Evolutionary conservation across 2,113 vertebrate genomes (phyloP), one percentile per base, ranked within the genome.

Genomic region (Nycticryphes semicollaris): DNA sequence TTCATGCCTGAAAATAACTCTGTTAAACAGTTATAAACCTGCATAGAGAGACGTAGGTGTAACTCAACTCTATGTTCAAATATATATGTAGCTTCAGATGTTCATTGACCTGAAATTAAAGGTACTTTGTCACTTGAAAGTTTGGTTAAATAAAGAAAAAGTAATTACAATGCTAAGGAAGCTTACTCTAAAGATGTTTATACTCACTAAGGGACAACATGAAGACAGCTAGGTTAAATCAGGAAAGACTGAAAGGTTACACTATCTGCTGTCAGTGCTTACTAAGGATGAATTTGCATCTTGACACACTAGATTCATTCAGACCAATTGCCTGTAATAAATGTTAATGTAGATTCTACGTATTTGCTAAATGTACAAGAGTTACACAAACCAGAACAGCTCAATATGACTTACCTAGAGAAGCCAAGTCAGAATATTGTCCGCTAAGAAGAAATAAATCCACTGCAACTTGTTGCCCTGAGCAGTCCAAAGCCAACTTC

Each of bases 401-500:
- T 84, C 64, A 25, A 24, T 47, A 69, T 14, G 53, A 87, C 98
- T 97, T 97, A 99, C 99, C 99, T 27, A 99, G 97, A 56, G 99
- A 99, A 83, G 99, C 99, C 94, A 99, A 97, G 94, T 99, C 99
- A 63, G 99, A 99, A 97, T 99, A 99, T 83, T 99, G 99, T 41
- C 99, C 97, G 75, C 99, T 99, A 83, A 99, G 98, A 97, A 99
- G 98, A 93, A 99, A 99, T 87, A 99, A 98, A 94, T 99, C 99
- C 62, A 99, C 99, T 9, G 99, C 99, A 95, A 99, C 98, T 93
- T 99, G 99, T 84, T 99, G 99, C 47, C 99, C 99, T 13, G 99
- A 99, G 96, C 99, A 99, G 97, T 99, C 99, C 97, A 99, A 98
- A 59, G 99, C 99, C 97, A 99, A 96, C 95, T 99, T 99, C 98